These are phyloP conservation scores for Dendrolimus pini DNA, from an alignment of 2,888 invertebrate species.

Conservation along the genomic window DNA sequence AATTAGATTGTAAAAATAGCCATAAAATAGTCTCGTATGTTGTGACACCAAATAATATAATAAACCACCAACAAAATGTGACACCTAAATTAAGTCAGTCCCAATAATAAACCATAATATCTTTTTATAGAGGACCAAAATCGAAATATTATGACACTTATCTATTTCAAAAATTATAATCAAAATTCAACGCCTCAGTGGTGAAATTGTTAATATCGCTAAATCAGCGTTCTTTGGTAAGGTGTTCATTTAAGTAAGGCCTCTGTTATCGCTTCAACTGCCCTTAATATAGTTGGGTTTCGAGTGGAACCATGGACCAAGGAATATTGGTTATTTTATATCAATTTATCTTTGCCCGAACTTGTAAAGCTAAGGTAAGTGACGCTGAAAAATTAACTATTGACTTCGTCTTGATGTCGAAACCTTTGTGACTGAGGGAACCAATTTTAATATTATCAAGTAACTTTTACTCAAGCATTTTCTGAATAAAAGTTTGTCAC, in stretches of 20 bases:
- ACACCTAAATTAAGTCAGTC: neutral
- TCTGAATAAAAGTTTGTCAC: neutral
- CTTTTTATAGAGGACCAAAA: too few relatives aligned
- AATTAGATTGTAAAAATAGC: too few relatives aligned
- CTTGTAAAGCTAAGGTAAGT: conserved; percentile 28
- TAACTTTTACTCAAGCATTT: neutral
- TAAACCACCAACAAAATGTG: too few relatives aligned
- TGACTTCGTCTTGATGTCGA: conserved; percentile 13
- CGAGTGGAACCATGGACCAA: conserved; percentile 15
- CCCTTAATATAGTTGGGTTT: conserved; percentile 2
- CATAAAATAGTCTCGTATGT: too few relatives aligned
- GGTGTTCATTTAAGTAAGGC: conserved; percentile 16
- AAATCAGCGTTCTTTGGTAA: conserved; percentile 27
- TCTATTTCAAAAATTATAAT: conserved; percentile 20
- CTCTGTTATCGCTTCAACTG: conserved; percentile 14
- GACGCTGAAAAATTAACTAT: conserved; percentile 31
- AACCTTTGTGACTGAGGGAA: conserved; percentile 13
- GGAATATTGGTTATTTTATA: conserved; percentile 19
- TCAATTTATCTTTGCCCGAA: conserved; percentile 29
- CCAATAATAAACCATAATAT: conserved; percentile 4
- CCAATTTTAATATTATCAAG: conserved; percentile 3
- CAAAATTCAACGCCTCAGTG: conserved; percentile 23
- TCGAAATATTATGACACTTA: too few relatives aligned
- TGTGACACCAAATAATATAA: too few relatives aligned
- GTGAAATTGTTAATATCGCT: conserved; percentile 31